phyloP scores from a whole-genome alignment of 2,888 invertebrate species.

The Nomada fucata region DNA sequence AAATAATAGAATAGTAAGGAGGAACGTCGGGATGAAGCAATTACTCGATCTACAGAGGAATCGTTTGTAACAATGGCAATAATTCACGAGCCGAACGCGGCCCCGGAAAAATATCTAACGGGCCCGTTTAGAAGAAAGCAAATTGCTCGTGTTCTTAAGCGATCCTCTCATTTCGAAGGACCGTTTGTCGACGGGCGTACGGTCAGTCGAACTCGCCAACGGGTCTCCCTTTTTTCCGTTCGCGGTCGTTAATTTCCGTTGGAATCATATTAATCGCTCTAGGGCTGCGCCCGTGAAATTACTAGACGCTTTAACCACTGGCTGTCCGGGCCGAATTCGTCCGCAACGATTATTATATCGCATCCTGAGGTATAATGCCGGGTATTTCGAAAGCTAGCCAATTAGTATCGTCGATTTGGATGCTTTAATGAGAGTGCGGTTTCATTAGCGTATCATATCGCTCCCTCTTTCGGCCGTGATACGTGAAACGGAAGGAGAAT shows the following conservation, averaged over 20 bases:
- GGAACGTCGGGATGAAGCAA: no score
- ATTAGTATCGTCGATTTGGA: constrained; percentile 76
- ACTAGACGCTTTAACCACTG: constrained; percentile 77
- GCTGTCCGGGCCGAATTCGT: constrained; percentile 76
- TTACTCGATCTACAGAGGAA: not conserved
- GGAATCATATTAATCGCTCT: constrained; percentile 77
- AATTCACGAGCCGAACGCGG: not conserved
- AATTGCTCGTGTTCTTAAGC: constrained; percentile 21
- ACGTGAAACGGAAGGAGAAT: constrained; percentile 60
- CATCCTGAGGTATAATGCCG: constrained; percentile 75
- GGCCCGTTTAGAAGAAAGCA: constrained; percentile 1
- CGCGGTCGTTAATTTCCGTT: constrained; percentile 72
- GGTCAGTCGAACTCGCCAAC: constrained; percentile 27
- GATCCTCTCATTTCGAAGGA: constrained; percentile 34
- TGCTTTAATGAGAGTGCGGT: constrained; percentile 73
- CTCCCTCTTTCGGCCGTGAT: constrained; percentile 47
- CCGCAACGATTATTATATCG: constrained; percentile 79
- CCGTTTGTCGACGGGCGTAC: constrained; percentile 27
- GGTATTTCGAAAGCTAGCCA: constrained; percentile 77
- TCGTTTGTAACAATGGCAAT: not conserved
- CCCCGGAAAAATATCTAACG: not conserved
- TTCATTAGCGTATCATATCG: constrained; percentile 73
- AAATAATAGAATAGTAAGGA: no score
- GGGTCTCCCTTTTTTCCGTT: constrained; percentile 62
- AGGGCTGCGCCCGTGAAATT: constrained; percentile 75